These are phyloP conservation scores for Orbicella faveolata DNA, from an alignment of 64 coral and sea anemone species.

Conservation along the genomic window DNA sequence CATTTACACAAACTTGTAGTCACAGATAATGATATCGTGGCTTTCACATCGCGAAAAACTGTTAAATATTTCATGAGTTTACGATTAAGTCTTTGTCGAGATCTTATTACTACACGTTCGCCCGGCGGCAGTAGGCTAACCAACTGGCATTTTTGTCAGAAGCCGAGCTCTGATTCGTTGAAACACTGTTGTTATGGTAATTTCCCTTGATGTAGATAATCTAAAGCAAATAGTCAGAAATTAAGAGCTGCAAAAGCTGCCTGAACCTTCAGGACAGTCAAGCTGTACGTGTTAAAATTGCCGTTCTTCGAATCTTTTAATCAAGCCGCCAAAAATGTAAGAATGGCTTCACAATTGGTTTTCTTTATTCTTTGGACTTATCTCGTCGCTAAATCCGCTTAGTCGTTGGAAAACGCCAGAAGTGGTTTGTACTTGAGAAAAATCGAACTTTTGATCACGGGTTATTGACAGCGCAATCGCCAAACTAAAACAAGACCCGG, in stretches of 20 bases:
- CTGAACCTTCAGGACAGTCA: not conserved
- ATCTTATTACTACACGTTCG: not conserved
- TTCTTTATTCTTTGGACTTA: not conserved
- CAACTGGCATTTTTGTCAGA: not conserved
- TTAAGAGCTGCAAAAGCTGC: not conserved
- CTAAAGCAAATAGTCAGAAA: conserved; percentile 32
- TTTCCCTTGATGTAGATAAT: conserved; percentile 3
- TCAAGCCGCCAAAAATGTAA: conserved; percentile 22
- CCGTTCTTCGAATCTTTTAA: not conserved
- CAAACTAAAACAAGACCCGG: not conserved
- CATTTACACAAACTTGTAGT: not conserved
- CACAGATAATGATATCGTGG: not conserved
- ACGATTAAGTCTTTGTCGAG: not conserved
- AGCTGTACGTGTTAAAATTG: not conserved
- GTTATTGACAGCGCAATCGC: not conserved
- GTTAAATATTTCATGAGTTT: conserved; percentile 26
- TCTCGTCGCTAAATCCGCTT: not conserved
- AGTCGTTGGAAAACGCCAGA: not conserved
- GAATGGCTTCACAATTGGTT: not conserved
- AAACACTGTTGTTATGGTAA: conserved; percentile 30
- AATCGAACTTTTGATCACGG: not conserved
- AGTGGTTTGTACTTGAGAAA: not conserved
- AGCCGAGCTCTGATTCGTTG: not conserved
- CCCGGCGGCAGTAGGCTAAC: not conserved
- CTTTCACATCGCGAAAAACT: not conserved